Base-by-base conservation (phyloP, 2,797 vertebrate genomes). In the Hoplostethus atlanticus region DNA sequence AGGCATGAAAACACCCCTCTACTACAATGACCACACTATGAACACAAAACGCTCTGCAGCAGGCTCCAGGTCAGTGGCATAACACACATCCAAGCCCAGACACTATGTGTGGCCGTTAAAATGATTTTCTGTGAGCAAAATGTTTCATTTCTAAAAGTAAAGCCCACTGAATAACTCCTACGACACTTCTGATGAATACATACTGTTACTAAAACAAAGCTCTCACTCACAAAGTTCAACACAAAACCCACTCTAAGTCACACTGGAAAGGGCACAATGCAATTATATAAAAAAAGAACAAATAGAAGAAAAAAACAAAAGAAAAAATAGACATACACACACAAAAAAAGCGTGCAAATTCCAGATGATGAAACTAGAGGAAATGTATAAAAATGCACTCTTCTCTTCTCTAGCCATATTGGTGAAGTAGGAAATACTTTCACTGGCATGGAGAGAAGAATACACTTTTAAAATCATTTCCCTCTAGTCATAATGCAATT, bases 401-500 rank as follows among this genome's bases (percentile, higher is more conserved):
- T 42, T 12, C 11, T 42, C 10, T 36, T 36, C 5, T 36, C 21
- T 40, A 40, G 28, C 5, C 1, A 38, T 67, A n/a, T 60, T 66
- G 51, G 31, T 64, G 51, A 71, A 42, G n/a, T 48, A 40, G 13
- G 0, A 52, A 51, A 58, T 21, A 47, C 6, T 36, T 60, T 62
- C 73, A 60, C 17, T 61, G 17, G 48, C 36, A 38, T 25, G 6
- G 30, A 31, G 38, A 76, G 13, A 47, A 15, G 8, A 64, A 6
- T 48, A 73, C 0, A 51, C 65, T 68, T 68, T 65, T 72, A 28
- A 28, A 28, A 54, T 64, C 40, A 61, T 28, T 50, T 56, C 31
- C 31, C 9, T 36, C 16, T 48, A 0, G 7, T 11, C 11, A 9
- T 60, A 1, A 36, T 76, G 36, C 54, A 64, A 48, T 59, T 36